Base-by-base conservation (phyloP, 2,113 vertebrate species). In the Anoplopoma fimbria region DNA sequence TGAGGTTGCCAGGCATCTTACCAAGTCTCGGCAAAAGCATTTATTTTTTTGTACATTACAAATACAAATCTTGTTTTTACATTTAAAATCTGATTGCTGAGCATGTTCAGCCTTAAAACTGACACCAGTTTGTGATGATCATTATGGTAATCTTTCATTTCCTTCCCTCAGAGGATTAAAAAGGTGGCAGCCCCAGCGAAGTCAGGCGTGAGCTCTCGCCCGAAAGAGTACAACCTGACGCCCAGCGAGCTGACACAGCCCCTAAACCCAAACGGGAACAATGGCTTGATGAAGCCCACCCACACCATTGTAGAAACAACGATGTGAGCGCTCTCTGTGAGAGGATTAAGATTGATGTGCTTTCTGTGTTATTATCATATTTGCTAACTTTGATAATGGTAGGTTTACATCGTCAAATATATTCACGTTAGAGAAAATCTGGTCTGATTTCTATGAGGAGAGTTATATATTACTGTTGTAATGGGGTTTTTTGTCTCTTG, bases 301-400 rank as follows among this genome's bases (percentile, higher is more conserved):
- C 97, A 98, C 95, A 97, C 97, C 96, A 95, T 99, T 90, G 97
- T 99, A 94, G 98, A 99, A 96, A 99, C 97, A 90, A 98, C 96
- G 96, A 99, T 99, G 98, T 99, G 97, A 99, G 95, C 95, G 89
- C 96, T 96, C 95, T 96, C 95, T 95, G 94, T 96, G 93, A 95
- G 94, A 96, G 94, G 95, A 95, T 93, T 92, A 94, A 12, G 86
- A 92, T 92, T 87, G 89, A 91, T 92, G 94, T 95, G 95, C 95
- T 95, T 95, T 94, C 93, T 95, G 95, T 95, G 95, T 96, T 95
- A 77, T 83, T 79, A 87, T 91, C 84, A 67, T 94, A 95, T 96
- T 96, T 96, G 96, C 97, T 97, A 97, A 97, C 95, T 92, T 88
- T 95, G 95, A 96, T 96, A 96, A 96, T 95, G 93, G 92, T 97